Percentiles rank a stretch among this genome's conserved stretches.
Conservation (phyloP, 2,113 vertebrate genomes). For the Blennius ocellaris region DNA sequence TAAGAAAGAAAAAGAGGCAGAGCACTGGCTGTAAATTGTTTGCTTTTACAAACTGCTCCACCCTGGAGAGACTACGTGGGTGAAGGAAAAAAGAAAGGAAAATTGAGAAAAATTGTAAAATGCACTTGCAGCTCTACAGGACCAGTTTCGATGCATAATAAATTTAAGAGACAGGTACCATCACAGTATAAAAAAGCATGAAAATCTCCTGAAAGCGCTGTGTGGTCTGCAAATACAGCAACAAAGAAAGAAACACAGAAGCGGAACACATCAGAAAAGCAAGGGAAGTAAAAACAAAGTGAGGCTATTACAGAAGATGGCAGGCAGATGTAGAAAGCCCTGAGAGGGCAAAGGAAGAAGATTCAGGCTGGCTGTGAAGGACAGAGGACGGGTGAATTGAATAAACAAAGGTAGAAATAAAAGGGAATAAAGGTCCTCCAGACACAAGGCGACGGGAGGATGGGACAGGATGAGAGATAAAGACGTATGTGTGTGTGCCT, state of each 20-base stretch:
- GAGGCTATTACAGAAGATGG: constrained; percentile 34
- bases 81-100: background rate
- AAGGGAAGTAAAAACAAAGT: constrained; percentile 4
- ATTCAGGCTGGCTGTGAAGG: constrained; percentile 45
- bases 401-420: constrained; percentile 48
- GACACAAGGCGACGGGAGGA: constrained; percentile 36
- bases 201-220: background rate
- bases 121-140: background rate
- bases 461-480: constrained; percentile 38
- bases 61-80: background rate
- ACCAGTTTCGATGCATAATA: background rate
- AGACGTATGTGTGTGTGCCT: background rate
- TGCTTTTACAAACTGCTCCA: background rate
- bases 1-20: background rate
- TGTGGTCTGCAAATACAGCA: background rate
- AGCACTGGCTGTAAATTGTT: background rate
- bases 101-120: background rate
- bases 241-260: background rate
- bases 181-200: background rate
- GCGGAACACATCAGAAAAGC: background rate
- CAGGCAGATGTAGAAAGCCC: constrained; percentile 31
- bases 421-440: background rate
- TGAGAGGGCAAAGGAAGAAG: constrained; percentile 13
- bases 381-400: constrained; percentile 45
- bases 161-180: background rate